Evolutionary conservation across 2,888 invertebrate species (phyloP).

Genomic region (Drosophila ezoana): DNA sequence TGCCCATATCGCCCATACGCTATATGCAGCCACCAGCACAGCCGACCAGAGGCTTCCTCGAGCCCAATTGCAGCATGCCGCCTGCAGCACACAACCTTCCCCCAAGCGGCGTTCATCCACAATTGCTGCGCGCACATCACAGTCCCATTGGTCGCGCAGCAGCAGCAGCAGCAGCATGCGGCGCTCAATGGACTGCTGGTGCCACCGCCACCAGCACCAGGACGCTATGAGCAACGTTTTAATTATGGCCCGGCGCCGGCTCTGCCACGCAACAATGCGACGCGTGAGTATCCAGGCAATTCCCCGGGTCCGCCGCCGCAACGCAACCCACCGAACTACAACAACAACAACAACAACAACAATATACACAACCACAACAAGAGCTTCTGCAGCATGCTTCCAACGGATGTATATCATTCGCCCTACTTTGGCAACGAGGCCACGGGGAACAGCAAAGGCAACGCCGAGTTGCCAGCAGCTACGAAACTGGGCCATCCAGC

Average conservation of each 20-base stretch:
- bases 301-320: slow-evolving; percentile 46
- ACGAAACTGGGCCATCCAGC: slow-evolving; percentile 23
- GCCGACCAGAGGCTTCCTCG: slow-evolving; percentile 50
- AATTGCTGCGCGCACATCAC: slow-evolving; percentile 55
- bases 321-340: slow-evolving; percentile 79
- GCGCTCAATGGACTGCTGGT: slow-evolving; percentile 53
- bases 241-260: slow-evolving; percentile 40
- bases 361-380: slow-evolving; percentile 55
- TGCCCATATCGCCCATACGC: slow-evolving; percentile 72
- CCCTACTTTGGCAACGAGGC: slow-evolving; percentile 46
- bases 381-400: slow-evolving; percentile 52
- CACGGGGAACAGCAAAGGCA: slow-evolving; percentile 31
- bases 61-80: slow-evolving; percentile 49
- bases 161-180: slow-evolving; percentile 17
- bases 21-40: slow-evolving; percentile 45
- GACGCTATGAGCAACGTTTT: slow-evolving; percentile 62
- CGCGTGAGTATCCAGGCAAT: slow-evolving; percentile 47
- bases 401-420: slow-evolving; percentile 67
- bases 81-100: slow-evolving; percentile 46
- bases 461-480: slow-evolving; percentile 31
- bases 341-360: slow-evolving; percentile 19
- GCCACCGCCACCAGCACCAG: slow-evolving; percentile 39
- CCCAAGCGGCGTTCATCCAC: slow-evolving; percentile 49
- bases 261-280: slow-evolving; percentile 45
- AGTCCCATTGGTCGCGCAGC: slow-evolving; percentile 64